Evolutionary conservation across 2,888 invertebrate genomes (phyloP).

Genomic region (Biston betularia): DNA sequence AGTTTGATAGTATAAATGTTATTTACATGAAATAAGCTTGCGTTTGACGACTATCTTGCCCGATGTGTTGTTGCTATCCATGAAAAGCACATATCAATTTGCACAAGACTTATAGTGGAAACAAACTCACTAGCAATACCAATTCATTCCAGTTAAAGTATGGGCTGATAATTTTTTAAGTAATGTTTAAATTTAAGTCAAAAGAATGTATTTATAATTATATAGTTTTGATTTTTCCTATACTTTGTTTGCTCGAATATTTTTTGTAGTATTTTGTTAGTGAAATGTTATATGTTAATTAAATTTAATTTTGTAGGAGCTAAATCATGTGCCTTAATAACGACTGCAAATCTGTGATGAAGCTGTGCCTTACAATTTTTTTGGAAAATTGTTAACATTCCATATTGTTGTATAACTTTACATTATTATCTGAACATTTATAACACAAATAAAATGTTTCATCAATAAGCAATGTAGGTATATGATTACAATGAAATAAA

Average conservation of each 20-base stretch:
- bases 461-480: constrained; percentile 2
- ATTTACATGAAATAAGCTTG: too few relatives aligned
- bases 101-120: too few relatives aligned
- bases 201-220: not conserved
- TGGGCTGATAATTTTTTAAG: not conserved
- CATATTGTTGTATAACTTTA: constrained; percentile 2
- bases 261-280: constrained; percentile 3
- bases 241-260: constrained; percentile 6
- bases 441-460: constrained; percentile 1
- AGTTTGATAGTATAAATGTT: too few relatives aligned
- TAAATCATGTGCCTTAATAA: constrained; percentile 35
- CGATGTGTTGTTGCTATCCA: not conserved
- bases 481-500: constrained; percentile 1
- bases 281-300: not conserved
- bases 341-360: constrained; percentile 36
- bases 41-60: too few relatives aligned
- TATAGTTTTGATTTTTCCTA: not conserved
- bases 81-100: too few relatives aligned
- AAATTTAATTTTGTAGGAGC: not conserved
- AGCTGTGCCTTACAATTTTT: constrained; percentile 25
- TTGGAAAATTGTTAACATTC: constrained; percentile 19
- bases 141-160: constrained; percentile 1
- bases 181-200: not conserved
- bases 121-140: not conserved
- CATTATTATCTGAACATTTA: not conserved